These are phyloP conservation scores for Chymomyza costata DNA, from an alignment of 1,140 invertebrate genomes.

Conservation along the genomic window DNA sequence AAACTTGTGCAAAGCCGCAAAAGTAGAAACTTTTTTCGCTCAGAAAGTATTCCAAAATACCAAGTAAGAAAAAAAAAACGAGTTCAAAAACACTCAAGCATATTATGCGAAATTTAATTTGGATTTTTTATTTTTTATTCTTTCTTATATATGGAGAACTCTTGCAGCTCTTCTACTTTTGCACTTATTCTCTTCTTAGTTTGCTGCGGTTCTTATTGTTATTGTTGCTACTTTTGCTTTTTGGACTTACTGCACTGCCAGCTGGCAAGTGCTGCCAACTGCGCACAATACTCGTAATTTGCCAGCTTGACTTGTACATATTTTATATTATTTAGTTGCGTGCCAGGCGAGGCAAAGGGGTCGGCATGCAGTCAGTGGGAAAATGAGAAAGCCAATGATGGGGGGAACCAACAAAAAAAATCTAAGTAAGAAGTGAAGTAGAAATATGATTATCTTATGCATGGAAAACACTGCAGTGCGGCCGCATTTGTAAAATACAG, in stretches of 20 bases:
- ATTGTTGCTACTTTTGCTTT: slow-evolving; percentile 8
- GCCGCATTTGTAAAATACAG: too few species aligned
- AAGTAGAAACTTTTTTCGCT: slow-evolving; percentile 62
- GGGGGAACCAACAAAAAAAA: background rate
- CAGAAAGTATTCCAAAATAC: slow-evolving; percentile 32
- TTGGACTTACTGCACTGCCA: slow-evolving; percentile 38
- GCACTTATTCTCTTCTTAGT: slow-evolving; percentile 59
- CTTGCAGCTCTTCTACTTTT: slow-evolving; percentile 39
- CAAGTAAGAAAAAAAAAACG: slow-evolving; percentile 27
- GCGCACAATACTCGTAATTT: slow-evolving; percentile 57
- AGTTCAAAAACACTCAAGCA: slow-evolving; percentile 31
- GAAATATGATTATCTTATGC: slow-evolving; percentile 65
- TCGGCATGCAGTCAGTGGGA: slow-evolving; percentile 14
- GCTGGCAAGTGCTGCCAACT: slow-evolving; percentile 51
- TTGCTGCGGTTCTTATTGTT: slow-evolving; percentile 23
- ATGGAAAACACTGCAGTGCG: slow-evolving; percentile 40
- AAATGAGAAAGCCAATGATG: background rate
- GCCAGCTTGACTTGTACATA: slow-evolving; percentile 64
- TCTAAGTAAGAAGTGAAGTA: slow-evolving; percentile 24
- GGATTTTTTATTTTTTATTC: slow-evolving; percentile 40
- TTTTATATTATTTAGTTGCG: slow-evolving; percentile 70
- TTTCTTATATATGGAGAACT: slow-evolving; percentile 11
- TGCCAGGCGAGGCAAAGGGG: too few species aligned
- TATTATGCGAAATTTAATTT: slow-evolving; percentile 74
- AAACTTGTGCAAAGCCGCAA: slow-evolving; percentile 64